Evolutionary conservation across 2,797 vertebrate genomes (phyloP), one percentile per base, ranked within the genome.

Genomic region (Eulemur coronatus): DNA sequence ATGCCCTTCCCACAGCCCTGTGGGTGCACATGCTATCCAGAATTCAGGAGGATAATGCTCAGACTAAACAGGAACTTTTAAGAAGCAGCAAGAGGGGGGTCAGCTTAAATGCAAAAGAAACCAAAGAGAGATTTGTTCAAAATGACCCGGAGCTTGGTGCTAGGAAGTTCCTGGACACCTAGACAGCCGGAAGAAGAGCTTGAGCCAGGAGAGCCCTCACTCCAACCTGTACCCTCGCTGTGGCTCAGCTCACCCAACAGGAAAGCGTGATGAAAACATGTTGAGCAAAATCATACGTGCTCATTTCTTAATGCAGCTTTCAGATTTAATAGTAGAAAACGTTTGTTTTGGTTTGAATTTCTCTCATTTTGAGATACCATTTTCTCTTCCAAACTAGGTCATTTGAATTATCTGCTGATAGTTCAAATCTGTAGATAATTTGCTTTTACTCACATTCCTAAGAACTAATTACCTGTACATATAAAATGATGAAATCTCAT

Each of bases 401-500:
- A 84, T 97, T 98, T 98, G 97, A 98, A 98, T 99, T 98, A 98
- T 76, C 98, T 98, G 98, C 98, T 98, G 98, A 98, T 98, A 98
- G 97, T 98, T 98, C 97, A 98, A 98, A 98, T 98, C 97, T 98
- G 98, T 88, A 98, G 98, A 98, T 98, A 98, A 98, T 98, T 98
- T 98, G 97, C 87, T 98, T 96, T 98, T 98, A 97, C 84, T 90
- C 46, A 59, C 98, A 98, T 98, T 99, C 97, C 98, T 98, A 98
- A 98, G 98, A 98, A 98, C 98, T 98, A 98, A 99, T 98, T 99
- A 98, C 98, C 97, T 99, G 96, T 98, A 98, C 97, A 98, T 98
- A 98, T 98, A 98, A 98, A 98, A 98, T 95, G 92, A 98, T 98
- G 97, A 98, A 99, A 98, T 98, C 98, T 98, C 98, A 98, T 98